Evolutionary conservation across 2,888 invertebrate species (phyloP).

Genomic region (Leptinotarsa peninsularis): DNA sequence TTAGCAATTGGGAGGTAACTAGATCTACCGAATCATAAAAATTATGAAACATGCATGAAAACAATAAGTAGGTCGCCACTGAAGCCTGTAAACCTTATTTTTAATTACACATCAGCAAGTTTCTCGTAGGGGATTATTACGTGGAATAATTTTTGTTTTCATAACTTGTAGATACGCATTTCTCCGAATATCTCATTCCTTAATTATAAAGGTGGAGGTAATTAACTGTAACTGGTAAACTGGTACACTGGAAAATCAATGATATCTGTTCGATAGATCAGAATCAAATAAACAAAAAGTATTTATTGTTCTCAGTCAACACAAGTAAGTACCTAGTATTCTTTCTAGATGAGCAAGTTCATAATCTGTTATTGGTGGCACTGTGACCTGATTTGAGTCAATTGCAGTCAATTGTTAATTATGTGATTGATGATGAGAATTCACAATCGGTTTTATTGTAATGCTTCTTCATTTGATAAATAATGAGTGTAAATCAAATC

Average conservation of each 20-base stretch:
- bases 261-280: constrained; percentile 18
- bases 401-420: too few species aligned
- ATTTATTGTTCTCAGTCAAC: constrained; percentile 8
- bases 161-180: background rate
- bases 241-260: constrained; percentile 16
- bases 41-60: constrained; percentile 18
- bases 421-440: too few species aligned
- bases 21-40: background rate
- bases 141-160: constrained; percentile 25
- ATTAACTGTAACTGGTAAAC: constrained; percentile 25
- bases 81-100: constrained; percentile 22
- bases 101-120: constrained; percentile 6
- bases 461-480: background rate
- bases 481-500: background rate
- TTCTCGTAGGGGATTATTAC: constrained; percentile 19
- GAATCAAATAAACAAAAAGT: constrained; percentile 24
- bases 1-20: background rate
- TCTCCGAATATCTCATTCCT: background rate
- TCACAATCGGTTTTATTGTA: too few species aligned
- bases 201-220: constrained; percentile 13
- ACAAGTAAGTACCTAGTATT: constrained; percentile 16
- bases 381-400: too few species aligned
- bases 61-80: constrained; percentile 3
- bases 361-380: background rate
- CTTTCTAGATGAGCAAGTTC: constrained; percentile 20